Evolutionary conservation across 1,140 invertebrate species (phyloP), one percentile per base, ranked within the genome.

Genomic region (Plodia interpunctella): DNA sequence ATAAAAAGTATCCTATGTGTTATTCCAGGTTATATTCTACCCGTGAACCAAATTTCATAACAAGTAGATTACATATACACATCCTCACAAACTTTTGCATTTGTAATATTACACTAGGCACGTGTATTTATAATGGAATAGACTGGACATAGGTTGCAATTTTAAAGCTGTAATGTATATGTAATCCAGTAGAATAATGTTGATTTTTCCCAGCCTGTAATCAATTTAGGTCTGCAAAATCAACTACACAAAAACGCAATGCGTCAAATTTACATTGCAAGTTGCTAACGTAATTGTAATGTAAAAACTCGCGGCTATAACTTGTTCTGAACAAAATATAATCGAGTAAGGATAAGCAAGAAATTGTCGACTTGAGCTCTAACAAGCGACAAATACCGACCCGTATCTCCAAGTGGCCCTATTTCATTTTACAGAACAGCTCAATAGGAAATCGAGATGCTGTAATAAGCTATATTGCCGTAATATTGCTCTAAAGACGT

Each of bases 391-490:
- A 44, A 44, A 44, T 44, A 44, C 10, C 38, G 38, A 15, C 13
- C 38, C 15, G 15, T 44, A 44, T 44, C 38, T 44, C 38, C 38
- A 44, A 44, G 38, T 44, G 38, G 38, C 38, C 38, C n/a, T 44
- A 44, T 44, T 44, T 44, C 38, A 44, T 44, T 44, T 44, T 44
- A 15, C 38, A 15, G 38, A n/a, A 44, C 38, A 44, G 38, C 15
- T 44, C 38, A 44, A 44, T 44, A 44, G 38, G 38, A 44, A 44
- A 44, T 44, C 38, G 38, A 17, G 38, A 44, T 2, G 38, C 15
- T n/a, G 38, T 44, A n/a, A 44, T 15, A 44, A 44, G 38, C 38
- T 15, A 44, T 44, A 44, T 15, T 44, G 38, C 15, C 38, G 38
- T 44, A 6, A 44, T 44, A 44, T 44, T 44, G 10, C 38, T 44